Evolutionary conservation across 2,888 invertebrate genomes (phyloP), one percentile per base, ranked within the genome.

Genomic region (Epistrophe grossulariae): DNA sequence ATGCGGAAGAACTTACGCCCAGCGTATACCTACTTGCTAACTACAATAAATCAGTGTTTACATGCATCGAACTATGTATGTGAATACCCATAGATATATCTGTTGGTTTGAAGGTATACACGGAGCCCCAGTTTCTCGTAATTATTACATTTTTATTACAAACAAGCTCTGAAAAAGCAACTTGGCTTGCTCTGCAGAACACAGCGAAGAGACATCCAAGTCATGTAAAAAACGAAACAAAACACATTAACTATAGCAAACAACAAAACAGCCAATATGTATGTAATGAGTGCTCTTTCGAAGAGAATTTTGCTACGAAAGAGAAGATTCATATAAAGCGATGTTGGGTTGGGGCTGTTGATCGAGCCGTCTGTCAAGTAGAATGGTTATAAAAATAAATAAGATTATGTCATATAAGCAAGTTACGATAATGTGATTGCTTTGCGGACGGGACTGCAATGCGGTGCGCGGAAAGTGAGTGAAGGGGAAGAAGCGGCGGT

Each of bases 31-130:
- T 81, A 55, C 59, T 62, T 74, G 74, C 82, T 82, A 82, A 87
- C 79, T 82, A 82, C 82, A 87, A 79, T 87, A 87, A 87, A 87
- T 87, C 85, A 82, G 74, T 82, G 79, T 82, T 87, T 87, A 79
- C 82, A 87, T 79, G 74, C 78, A 66, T 71, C 66, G 48, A 50
- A 68, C 84, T 85, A 57, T 59, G 64, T 85, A 57, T 59, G 64
- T 68, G 13, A 11, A 17, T 31, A 24, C 11, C 6, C 13, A 31
- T 31, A 55, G 13, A 24, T 38, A 40, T 43, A n/a, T 48, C 17
- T 48, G 48, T 48, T 17, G 9, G 48, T 17, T 24, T 48, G 40
- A 38, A 38, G 43, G 35, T 57, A 59, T 57, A 59, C 52, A 52
- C 50, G 19, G 35, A 87, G 85, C 74, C 82, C 85, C 85, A 87